Evolutionary conservation across 2,888 invertebrate genomes (phyloP).

Genomic region (Eupithecia vulgata): DNA sequence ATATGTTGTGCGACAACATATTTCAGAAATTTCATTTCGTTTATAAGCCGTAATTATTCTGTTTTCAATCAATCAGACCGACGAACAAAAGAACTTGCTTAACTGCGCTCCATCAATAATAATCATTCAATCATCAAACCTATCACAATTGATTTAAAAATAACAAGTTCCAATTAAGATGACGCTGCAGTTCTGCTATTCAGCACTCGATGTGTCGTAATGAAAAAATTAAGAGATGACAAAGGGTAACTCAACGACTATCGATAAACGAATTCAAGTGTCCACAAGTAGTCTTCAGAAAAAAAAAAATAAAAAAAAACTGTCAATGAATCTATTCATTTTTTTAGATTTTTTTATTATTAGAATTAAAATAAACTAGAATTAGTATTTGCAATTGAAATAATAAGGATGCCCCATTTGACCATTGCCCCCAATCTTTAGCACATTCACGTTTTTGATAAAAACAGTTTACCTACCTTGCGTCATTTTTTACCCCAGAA

Average conservation of each 20-base stretch:
- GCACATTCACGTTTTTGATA: neutral
- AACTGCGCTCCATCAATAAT: constrained; percentile 20
- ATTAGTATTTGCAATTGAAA: no score
- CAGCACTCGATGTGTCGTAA: constrained; percentile 9
- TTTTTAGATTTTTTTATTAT: no score
- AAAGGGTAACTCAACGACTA: neutral
- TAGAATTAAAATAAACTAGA: no score
- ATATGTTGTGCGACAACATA: no score
- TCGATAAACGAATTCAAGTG: neutral
- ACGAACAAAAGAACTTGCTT: neutral
- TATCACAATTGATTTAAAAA: constrained; percentile 23
- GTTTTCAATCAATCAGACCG: neutral
- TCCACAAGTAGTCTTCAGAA: neutral
- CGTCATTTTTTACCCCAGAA: neutral
- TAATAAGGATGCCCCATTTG: no score
- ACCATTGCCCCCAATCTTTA: no score
- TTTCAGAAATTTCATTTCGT: no score
- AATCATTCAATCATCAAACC: constrained; percentile 16
- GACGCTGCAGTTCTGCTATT: constrained; percentile 24
- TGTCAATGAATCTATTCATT: no score
- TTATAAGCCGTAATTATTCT: neutral
- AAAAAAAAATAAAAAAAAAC: no score
- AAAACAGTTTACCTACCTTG: no score
- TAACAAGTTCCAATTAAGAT: constrained; percentile 21
- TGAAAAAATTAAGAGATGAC: neutral